phyloP scores from a whole-genome alignment of 2,797 vertebrate genomes.

The Rhyacichthys aspro region DNA sequence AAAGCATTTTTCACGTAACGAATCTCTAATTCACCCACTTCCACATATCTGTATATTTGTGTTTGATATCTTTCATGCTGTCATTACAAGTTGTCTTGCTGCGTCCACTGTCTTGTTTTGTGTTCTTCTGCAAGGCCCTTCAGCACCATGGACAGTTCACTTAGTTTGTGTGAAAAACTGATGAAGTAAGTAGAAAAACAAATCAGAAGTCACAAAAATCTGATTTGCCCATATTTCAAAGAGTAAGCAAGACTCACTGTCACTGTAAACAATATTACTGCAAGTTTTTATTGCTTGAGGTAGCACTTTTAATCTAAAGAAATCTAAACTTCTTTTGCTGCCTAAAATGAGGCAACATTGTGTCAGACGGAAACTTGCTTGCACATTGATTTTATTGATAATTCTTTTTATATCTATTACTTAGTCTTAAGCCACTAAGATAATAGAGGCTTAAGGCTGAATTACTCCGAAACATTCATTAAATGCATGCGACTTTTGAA shows the following conservation, averaged over 20 bases:
- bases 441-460: background rate
- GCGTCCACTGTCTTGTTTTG: background rate
- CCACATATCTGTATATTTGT: no score
- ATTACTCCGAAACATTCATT: conserved; percentile 11
- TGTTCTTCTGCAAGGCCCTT: background rate
- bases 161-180: background rate
- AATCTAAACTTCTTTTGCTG: conserved; percentile 19
- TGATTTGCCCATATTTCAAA: background rate
- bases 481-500: conserved; percentile 14
- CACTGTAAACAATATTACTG: conserved; percentile 21
- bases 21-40: no score
- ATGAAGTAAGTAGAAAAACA: background rate
- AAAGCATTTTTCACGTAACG: no score
- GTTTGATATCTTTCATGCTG: no score
- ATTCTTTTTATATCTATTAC: conserved; percentile 23
- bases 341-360: conserved; percentile 15
- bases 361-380: conserved; percentile 15
- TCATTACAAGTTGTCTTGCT: no score
- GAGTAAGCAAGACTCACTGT: background rate
- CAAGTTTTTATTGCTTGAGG: conserved; percentile 5
- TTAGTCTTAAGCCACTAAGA: conserved; percentile 3
- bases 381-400: conserved; percentile 15
- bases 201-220: background rate
- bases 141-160: conserved; percentile 9
- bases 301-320: conserved; percentile 26